Percentiles rank a stretch among this genome's conserved stretches.
These are phyloP conservation scores for Antheraea assamensis DNA, from an alignment of 2,888 invertebrate species.

Conservation along the genomic window DNA sequence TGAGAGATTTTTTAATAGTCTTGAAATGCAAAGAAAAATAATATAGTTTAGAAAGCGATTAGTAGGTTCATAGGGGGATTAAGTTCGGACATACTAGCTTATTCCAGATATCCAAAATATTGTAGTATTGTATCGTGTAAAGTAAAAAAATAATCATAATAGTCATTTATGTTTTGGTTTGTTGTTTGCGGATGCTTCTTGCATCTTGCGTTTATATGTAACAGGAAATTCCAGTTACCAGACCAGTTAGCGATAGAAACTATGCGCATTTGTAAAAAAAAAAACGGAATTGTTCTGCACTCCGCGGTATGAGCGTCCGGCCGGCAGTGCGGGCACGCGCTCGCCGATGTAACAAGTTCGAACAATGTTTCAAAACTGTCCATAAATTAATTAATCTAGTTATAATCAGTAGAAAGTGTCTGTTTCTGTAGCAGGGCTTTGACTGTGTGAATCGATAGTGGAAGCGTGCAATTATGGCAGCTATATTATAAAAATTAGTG, in stretches of 20 bases:
- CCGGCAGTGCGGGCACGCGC: constrained; percentile 29
- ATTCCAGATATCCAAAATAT: no score
- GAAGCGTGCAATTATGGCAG: constrained; percentile 64
- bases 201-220: constrained; percentile 35
- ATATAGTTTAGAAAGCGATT: constrained; percentile 37
- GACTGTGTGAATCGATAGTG: constrained; percentile 77
- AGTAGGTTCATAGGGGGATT: neutral
- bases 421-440: constrained; percentile 65
- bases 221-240: constrained; percentile 43
- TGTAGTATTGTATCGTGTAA: no score
- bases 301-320: constrained; percentile 24
- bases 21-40: constrained; percentile 32
- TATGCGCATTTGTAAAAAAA: constrained; percentile 34
- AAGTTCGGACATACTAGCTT: neutral
- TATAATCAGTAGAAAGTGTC: constrained; percentile 51
- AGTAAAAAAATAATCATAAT: no score
- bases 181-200: neutral
- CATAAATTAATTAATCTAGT: constrained; percentile 60
- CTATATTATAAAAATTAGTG: constrained; percentile 68
- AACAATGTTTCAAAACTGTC: constrained; percentile 34
- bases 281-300: constrained; percentile 33
- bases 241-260: constrained; percentile 31
- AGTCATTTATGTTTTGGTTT: constrained; percentile 25
- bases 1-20: constrained; percentile 53
- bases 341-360: constrained; percentile 28